Evolutionary conservation across 2,888 invertebrate genomes (phyloP).

Genomic region (Gibbula magus): DNA sequence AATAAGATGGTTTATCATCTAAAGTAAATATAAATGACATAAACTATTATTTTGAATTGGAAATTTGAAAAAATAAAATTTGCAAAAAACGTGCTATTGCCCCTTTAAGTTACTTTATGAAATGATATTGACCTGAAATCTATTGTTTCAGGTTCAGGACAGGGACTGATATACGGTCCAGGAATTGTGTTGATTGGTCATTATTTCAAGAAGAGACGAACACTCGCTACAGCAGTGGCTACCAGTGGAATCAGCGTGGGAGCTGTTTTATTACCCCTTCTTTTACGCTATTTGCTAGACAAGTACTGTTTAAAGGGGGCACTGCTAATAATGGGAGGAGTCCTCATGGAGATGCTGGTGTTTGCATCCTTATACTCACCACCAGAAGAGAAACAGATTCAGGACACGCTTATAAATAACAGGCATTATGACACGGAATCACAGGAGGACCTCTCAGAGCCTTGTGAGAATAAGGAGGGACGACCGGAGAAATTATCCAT

Average conservation of each 20-base stretch:
- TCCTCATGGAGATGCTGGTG: not conserved
- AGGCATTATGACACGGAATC: not conserved
- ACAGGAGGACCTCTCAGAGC: not conserved
- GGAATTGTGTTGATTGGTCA: constrained; percentile 1
- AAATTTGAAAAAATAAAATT: too few species aligned
- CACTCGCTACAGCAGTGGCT: not conserved
- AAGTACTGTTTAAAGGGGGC: not conserved
- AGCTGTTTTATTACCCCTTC: not conserved
- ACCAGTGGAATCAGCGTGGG: not conserved
- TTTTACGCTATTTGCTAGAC: not conserved
- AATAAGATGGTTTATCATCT: too few species aligned
- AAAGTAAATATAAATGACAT: too few species aligned
- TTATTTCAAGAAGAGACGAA: not conserved
- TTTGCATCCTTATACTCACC: not conserved
- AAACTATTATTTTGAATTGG: too few species aligned
- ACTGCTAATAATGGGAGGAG: constrained; percentile 1
- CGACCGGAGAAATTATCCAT: too few species aligned
- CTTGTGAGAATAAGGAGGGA: too few species aligned
- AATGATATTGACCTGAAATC: not conserved
- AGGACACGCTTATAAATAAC: not conserved
- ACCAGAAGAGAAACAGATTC: not conserved
- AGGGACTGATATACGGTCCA: constrained; percentile 12
- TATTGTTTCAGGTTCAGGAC: not conserved
- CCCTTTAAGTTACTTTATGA: too few species aligned
- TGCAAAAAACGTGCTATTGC: too few species aligned